phyloP scores from a whole-genome alignment of 2,113 vertebrate genomes.

The Osmerus eperlanus region DNA sequence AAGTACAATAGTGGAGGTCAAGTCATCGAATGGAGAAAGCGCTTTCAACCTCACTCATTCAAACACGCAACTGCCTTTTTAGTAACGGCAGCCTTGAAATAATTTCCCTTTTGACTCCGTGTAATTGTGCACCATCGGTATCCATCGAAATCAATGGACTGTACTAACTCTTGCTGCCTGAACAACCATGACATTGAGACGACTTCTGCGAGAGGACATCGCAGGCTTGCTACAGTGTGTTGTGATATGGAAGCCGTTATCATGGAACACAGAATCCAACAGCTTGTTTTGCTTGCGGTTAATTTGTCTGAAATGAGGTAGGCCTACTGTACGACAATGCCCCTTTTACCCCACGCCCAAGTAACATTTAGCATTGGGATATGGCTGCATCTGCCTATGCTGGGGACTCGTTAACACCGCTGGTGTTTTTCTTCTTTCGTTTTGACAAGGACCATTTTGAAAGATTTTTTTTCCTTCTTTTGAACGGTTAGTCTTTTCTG shows the following conservation, averaged over 20 bases:
- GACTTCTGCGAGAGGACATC: slow-evolving; percentile 15
- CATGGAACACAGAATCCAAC: neutral
- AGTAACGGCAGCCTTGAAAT: neutral
- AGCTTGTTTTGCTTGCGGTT: slow-evolving; percentile 20
- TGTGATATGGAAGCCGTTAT: slow-evolving; percentile 8
- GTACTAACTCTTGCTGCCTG: neutral
- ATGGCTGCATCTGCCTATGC: no score
- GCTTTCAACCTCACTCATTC: neutral
- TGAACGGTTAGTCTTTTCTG: no score
- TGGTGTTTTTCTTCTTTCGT: no score
- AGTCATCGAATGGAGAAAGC: no score
- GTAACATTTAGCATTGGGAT: no score
- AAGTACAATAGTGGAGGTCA: no score
- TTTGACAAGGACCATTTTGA: no score
- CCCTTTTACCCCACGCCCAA: neutral
- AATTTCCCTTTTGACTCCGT: neutral
- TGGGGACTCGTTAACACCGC: no score
- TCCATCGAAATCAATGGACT: slow-evolving; percentile 9
- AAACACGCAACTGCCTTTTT: neutral
- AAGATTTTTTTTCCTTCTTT: no score
- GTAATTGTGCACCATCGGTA: slow-evolving; percentile 25
- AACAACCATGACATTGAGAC: slow-evolving; percentile 25
- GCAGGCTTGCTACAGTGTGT: neutral
- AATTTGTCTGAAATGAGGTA: slow-evolving; percentile 31
- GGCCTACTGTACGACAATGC: no score